Base-by-base conservation (phyloP, 2,888 invertebrate genomes). In the Chorisops tibialis region DNA sequence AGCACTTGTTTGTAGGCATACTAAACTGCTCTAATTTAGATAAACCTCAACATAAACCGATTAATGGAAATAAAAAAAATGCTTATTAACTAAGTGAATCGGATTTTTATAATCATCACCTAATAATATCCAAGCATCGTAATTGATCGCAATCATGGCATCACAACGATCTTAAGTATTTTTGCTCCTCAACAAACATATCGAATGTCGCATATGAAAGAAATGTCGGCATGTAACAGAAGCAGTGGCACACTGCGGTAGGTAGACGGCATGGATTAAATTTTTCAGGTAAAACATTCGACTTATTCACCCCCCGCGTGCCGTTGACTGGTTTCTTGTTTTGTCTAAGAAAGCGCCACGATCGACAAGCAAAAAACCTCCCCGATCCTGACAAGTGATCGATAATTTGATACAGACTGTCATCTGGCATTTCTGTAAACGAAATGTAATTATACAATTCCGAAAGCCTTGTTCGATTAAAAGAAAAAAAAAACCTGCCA, bases 251-350 rank as follows among this genome's bases (percentile, higher is more conserved):
- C 41, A 30, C 56, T 56, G 56, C 56, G 56, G 56, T 56, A 56
- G 56, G 56, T 56, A 43, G 37, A 45, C 12, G 45, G 16, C 18
- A 30, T 56, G 56, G 56, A 56, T 56, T 56, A 56, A 56, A 56
- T 56, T 43, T 45, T 30, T 30, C 30, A 12, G 56, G 56, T 56
- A 45, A 56, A 56, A 56, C 56, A 56, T 56, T 30, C 30, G 43
- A 56, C 30, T 24, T 56, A 43, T 56, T 45, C 56, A 56, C 56
- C 56, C 56, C n/a, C n/a, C n/a, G n/a, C n/a, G n/a, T n/a, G n/a
- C n/a, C 30, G 56, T 45, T 56, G 56, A 45, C 24, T 56, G 35
- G 45, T 22, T 56, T 56, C 43, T 43, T 30, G 30, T 5, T 56
- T 45, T 45, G 43, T 56, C 56, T 43, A 43, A 43, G 43, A 14